phyloP scores from a whole-genome alignment of 2,113 vertebrate species.

The Tringa solitaria region DNA sequence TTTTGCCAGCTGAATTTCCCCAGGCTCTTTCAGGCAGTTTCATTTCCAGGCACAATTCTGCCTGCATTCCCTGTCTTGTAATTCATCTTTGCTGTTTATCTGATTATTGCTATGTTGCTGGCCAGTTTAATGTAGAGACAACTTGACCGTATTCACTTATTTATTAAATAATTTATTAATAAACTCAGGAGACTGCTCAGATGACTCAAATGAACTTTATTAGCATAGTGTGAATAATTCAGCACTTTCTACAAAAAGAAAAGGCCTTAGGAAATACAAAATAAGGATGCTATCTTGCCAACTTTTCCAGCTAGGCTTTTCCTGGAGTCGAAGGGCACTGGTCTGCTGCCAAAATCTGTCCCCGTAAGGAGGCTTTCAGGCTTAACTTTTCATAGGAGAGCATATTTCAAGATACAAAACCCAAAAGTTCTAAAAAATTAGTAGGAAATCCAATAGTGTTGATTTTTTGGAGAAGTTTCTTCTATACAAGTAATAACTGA shows the following conservation, averaged over 20 bases:
- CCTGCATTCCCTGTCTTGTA: background rate
- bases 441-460: background rate
- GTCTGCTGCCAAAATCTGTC: background rate
- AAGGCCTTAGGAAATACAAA: slow-evolving; percentile 1
- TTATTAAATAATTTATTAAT: slow-evolving; percentile 32
- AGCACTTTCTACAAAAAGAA: background rate
- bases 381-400: background rate
- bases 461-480: background rate
- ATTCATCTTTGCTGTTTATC: background rate
- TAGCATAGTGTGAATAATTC: slow-evolving; percentile 42
- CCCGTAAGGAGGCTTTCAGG: background rate
- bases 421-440: background rate
- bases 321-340: background rate
- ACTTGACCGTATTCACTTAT: background rate
- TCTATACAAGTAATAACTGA: background rate
- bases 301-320: background rate
- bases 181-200: background rate
- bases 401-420: background rate
- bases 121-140: background rate
- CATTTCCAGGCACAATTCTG: background rate
- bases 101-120: background rate
- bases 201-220: slow-evolving; percentile 42
- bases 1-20: background rate
- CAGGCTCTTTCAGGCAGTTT: background rate
- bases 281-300: background rate